A percentile compares a stretch with the other conserved stretches of the same genome.
Evolutionary conservation across 2,888 invertebrate genomes (phyloP).

Genomic region (Cinara cedri): DNA sequence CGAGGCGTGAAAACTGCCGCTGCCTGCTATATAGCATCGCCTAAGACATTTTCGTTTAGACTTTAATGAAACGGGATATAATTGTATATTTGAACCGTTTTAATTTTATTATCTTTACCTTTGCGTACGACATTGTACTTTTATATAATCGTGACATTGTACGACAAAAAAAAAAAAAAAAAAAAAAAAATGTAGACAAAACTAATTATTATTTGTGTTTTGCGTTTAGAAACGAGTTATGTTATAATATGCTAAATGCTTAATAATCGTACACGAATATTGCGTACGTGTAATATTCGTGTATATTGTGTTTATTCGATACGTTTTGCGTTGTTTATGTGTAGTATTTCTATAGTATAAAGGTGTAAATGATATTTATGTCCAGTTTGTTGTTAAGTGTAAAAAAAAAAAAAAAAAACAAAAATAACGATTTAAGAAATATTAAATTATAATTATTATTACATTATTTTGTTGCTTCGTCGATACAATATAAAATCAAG

Average conservation of each 20-base stretch:
- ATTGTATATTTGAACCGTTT: too few species aligned
- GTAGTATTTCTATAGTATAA: background rate
- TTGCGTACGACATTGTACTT: too few species aligned
- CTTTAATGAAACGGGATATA: too few species aligned
- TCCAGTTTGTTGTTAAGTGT: background rate
- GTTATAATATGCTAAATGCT: background rate
- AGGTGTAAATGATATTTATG: background rate
- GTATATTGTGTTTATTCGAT: background rate
- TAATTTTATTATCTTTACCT: too few species aligned
- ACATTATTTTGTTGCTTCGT: conserved; percentile 11
- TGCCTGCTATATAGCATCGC: background rate
- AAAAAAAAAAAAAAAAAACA: background rate
- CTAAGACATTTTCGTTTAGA: too few species aligned
- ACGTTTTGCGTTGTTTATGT: background rate
- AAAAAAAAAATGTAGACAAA: background rate
- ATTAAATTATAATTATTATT: conserved; percentile 1
- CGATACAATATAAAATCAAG: background rate
- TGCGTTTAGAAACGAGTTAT: conserved; percentile 10
- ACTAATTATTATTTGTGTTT: background rate
- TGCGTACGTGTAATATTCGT: background rate
- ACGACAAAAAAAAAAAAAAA: too few species aligned
- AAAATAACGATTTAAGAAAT: conserved; percentile 1
- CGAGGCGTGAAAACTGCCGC: conserved; percentile 15
- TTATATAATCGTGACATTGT: too few species aligned
- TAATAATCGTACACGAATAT: too few species aligned